These are phyloP conservation scores for Salticus scenicus DNA, from an alignment of 2,888 invertebrate genomes.

Conservation along the genomic window DNA sequence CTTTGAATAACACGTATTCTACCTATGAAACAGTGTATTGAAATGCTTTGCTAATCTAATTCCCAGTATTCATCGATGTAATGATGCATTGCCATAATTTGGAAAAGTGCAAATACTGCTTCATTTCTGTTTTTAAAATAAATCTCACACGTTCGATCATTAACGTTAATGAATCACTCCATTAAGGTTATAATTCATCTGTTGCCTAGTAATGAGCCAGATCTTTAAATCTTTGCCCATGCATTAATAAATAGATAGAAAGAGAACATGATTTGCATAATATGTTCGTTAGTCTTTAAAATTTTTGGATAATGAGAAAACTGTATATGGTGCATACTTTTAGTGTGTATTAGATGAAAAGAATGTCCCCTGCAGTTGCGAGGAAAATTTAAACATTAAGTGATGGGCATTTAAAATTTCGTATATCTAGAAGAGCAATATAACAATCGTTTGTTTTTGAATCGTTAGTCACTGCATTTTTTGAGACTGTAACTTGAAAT, in stretches of 20 bases:
- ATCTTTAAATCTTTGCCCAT: neutral
- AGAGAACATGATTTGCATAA: neutral
- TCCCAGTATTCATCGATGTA: neutral
- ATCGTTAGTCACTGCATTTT: too few relatives aligned
- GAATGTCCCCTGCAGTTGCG: neutral
- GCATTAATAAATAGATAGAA: neutral
- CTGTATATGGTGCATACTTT: slow-evolving; percentile 2
- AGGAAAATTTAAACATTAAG: too few relatives aligned
- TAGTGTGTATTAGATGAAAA: neutral
- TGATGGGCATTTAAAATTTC: too few relatives aligned
- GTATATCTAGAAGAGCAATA: too few relatives aligned
- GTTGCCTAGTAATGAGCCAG: neutral
- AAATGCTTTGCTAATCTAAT: neutral
- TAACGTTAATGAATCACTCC: slow-evolving; percentile 6
- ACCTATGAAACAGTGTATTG: too few relatives aligned
- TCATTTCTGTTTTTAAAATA: neutral
- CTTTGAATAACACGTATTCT: too few relatives aligned
- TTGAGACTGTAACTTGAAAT: too few relatives aligned
- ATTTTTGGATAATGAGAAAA: neutral
- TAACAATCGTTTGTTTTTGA: too few relatives aligned
- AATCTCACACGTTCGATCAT: neutral
- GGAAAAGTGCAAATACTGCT: neutral
- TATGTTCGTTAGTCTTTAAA: neutral
- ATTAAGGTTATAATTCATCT: neutral
- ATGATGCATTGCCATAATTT: neutral